These are phyloP conservation scores for Cyphomyrus discorhynchus DNA, from an alignment of 2,113 vertebrate genomes.

Conservation along the genomic window DNA sequence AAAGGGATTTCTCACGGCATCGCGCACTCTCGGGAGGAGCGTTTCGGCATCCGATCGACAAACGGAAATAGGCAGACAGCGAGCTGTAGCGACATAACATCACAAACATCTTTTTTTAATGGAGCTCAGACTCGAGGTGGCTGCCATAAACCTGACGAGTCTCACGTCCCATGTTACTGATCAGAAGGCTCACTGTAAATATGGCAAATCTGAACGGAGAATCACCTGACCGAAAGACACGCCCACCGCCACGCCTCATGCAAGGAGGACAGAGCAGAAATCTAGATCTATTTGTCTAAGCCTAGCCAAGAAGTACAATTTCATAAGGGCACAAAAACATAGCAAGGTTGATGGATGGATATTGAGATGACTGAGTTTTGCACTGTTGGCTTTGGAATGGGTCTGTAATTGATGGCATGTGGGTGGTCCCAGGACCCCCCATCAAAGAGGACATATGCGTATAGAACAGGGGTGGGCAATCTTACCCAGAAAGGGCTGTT, in stretches of 20 bases:
- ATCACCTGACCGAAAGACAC: background rate
- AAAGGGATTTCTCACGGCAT: background rate
- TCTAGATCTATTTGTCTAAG: background rate
- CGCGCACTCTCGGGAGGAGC: background rate
- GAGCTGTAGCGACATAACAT: background rate
- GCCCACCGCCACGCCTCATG: background rate
- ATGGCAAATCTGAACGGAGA: background rate
- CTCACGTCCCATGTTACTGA: background rate
- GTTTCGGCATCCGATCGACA: background rate
- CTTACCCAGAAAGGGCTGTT: background rate
- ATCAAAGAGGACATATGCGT: background rate
- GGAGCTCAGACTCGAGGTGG: background rate
- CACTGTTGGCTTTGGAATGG: background rate
- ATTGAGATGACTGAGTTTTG: background rate
- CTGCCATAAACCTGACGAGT: background rate
- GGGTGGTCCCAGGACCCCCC: background rate
- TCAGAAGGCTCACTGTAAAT: background rate
- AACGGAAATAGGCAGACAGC: background rate
- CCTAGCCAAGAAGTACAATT: background rate
- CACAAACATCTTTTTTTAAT: background rate
- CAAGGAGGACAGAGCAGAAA: background rate
- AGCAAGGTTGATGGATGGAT: background rate
- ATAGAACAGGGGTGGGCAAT: background rate
- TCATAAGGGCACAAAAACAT: background rate
- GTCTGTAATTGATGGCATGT: background rate